Conservation (phyloP, 1,140 invertebrate species). For the Solen grandis region DNA sequence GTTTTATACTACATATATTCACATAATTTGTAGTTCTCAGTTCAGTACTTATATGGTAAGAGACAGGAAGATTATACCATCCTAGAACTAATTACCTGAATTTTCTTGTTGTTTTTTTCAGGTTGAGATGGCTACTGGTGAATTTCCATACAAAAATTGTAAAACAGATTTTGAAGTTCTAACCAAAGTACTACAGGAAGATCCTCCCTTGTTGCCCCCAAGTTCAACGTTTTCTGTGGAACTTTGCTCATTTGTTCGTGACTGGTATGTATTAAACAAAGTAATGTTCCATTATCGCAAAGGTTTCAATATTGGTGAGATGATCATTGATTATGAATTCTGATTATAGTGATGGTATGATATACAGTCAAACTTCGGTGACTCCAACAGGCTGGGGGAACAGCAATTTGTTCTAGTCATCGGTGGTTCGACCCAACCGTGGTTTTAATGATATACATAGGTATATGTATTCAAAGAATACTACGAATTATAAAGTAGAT, state of each 20-base stretch:
- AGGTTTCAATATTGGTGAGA: neutral
- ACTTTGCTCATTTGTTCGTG: conserved; percentile 79
- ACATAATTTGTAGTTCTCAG: no score
- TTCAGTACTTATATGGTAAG: no score
- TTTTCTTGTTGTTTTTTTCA: conserved; percentile 50
- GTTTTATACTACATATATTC: no score
- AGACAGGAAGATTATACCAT: no score
- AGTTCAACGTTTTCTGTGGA: conserved; percentile 76
- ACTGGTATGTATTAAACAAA: conserved; percentile 74
- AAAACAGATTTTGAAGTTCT: conserved; percentile 81
- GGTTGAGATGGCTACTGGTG: conserved; percentile 84
- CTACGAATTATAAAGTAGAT: no score
- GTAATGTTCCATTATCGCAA: neutral
- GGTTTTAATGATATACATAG: no score
- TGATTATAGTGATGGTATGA: neutral
- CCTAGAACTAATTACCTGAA: no score
- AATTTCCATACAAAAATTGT: conserved; percentile 81
- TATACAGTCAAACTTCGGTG: no score
- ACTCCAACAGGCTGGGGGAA: no score
- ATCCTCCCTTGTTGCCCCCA: conserved; percentile 77
- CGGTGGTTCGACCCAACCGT: no score
- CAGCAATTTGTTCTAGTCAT: no score
- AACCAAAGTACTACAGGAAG: conserved; percentile 79
- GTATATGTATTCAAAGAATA: no score
- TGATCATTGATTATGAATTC: neutral